A percentile compares a stretch with the other conserved stretches of the same genome.
These are phyloP conservation scores for Euglossa dilemma DNA, from an alignment of 1,140 invertebrate genomes.

Conservation along the genomic window DNA sequence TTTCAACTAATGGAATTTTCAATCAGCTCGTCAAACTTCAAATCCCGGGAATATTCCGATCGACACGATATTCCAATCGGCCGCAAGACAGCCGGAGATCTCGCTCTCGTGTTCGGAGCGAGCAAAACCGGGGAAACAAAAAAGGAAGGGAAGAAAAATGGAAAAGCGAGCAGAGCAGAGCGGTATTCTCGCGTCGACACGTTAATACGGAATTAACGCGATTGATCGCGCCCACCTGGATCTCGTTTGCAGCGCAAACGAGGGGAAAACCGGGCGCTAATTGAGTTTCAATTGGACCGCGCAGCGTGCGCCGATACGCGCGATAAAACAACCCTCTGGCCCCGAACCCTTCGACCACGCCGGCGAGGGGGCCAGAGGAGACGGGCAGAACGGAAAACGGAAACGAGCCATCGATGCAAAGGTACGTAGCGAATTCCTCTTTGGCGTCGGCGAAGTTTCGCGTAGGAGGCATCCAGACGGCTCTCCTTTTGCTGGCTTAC, in stretches of 20 bases:
- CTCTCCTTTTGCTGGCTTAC: background rate
- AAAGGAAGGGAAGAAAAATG: background rate
- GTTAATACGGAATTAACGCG: constrained; percentile 2
- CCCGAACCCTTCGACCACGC: too few relatives aligned
- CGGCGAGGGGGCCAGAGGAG: background rate
- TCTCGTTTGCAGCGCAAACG: background rate
- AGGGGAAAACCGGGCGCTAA: background rate
- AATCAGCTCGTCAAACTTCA: background rate
- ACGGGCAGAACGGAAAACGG: background rate
- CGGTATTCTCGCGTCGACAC: background rate
- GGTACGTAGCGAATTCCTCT: constrained; percentile 11
- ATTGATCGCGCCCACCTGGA: background rate
- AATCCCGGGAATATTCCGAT: background rate
- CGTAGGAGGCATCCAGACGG: background rate
- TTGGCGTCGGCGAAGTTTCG: constrained; percentile 9
- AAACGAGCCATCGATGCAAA: background rate
- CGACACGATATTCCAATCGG: background rate
- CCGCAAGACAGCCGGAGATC: background rate
- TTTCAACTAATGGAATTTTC: too few relatives aligned
- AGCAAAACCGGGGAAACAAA: background rate
- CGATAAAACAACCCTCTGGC: background rate
- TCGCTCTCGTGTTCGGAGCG: background rate
- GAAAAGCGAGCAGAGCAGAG: background rate
- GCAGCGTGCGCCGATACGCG: background rate
- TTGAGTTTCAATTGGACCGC: constrained; percentile 2